Evolutionary conservation across 2,797 vertebrate species (phyloP).

Genomic region (Tapera naevia): DNA sequence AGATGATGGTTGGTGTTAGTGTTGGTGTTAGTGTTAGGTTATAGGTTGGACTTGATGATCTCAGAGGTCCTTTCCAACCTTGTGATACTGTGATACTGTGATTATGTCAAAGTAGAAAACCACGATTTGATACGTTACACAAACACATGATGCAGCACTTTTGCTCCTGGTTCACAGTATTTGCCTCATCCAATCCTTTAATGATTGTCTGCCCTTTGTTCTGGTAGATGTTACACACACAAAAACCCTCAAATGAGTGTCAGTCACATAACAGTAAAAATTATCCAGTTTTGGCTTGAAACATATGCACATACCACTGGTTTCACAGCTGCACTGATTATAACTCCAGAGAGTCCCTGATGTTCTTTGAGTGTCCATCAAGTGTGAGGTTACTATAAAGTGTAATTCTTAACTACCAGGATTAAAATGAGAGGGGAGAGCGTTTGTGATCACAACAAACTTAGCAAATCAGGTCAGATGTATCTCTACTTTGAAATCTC

Average conservation of each 20-base stretch:
- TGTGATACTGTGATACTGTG: too few species aligned
- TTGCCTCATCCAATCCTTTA: neutral
- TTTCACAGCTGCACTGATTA: too few species aligned
- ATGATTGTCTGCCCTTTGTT: neutral
- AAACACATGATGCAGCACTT: neutral
- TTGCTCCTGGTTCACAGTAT: neutral
- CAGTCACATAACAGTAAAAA: neutral
- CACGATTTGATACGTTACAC: rapidly evolving
- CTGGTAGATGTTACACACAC: neutral
- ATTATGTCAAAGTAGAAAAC: rapidly evolving
- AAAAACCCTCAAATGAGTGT: neutral
- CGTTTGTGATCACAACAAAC: neutral
- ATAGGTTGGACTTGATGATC: too few species aligned
- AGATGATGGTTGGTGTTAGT: too few species aligned
- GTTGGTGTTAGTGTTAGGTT: too few species aligned
- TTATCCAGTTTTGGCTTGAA: neutral
- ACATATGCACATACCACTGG: neutral
- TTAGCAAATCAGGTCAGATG: neutral
- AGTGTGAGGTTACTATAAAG: neutral
- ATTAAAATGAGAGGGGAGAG: neutral
- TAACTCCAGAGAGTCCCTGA: too few species aligned
- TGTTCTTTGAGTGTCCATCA: neutral
- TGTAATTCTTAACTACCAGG: neutral
- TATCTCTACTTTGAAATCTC: neutral
- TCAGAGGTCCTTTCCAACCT: too few species aligned